These are phyloP conservation scores for Caenorhabditis sulstoni DNA, from an alignment of 2,888 invertebrate species.

Conservation along the genomic window DNA sequence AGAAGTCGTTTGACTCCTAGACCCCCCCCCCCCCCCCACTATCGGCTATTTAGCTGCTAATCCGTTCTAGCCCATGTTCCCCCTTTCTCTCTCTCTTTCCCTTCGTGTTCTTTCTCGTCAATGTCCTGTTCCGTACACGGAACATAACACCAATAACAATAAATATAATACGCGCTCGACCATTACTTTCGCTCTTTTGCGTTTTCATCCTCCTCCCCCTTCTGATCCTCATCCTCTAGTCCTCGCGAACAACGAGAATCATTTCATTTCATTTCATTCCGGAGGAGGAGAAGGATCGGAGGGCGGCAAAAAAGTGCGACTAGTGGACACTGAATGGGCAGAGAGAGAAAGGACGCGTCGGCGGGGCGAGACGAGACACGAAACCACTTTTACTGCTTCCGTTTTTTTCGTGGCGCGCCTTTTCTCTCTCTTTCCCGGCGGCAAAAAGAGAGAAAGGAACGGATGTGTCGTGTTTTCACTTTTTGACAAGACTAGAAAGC, in stretches of 20 bases:
- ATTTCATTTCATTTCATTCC: not conserved
- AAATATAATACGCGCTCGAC: conserved; percentile 49
- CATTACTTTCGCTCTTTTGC: conserved; percentile 32
- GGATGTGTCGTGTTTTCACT: not conserved
- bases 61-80: no score
- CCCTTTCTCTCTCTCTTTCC: no score
- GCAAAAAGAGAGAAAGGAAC: conserved; percentile 3
- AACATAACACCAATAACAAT: conserved; percentile 46
- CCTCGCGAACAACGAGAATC: not conserved
- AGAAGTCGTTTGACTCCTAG: no score
- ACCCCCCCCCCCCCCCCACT: not conserved
- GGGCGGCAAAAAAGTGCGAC: conserved; percentile 35
- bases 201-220: conserved; percentile 6
- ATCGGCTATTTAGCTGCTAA: no score
- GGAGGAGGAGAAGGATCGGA: conserved; percentile 5
- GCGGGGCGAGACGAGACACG: conserved; percentile 14
- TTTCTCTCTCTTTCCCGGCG: no score
- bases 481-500: no score
- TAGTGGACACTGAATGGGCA: no score
- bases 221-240: conserved; percentile 13
- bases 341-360: conserved; percentile 9
- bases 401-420: conserved; percentile 26
- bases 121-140: conserved; percentile 32
- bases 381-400: conserved; percentile 56
- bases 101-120: not conserved